Evolutionary conservation across 2,888 invertebrate species (phyloP), one percentile per base, ranked within the genome.

Genomic region (Microdon myrmicae): DNA sequence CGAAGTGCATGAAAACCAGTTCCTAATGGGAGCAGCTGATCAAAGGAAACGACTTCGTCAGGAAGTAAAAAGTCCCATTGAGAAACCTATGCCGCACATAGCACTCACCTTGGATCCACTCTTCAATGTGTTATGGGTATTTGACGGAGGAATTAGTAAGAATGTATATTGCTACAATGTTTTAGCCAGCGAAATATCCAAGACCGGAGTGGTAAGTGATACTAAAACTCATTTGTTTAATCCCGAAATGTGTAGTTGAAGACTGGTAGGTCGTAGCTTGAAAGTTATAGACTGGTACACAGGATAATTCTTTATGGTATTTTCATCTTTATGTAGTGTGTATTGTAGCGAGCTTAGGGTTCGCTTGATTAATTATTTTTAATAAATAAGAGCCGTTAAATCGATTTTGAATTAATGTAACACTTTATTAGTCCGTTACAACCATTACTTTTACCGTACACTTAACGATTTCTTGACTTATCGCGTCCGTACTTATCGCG

Each of bases 121-220:
- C 43, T 96, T 95, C 79, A 94, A 96, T 79, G 90, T 96, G 0
- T 82, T 98, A 1, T 98, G 97, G 97, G 90, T 93, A 70, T 97
- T 89, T 71, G 86, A 89, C 75, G 87, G 89, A 0, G 81, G 84
- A 17, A 28, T 43, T 12, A 87, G 72, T 1, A 74, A 74, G 20
- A 79, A 81, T 35, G 76, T 84, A 22, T 82, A 94, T 70, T 92
- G 92, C 73, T 93, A 90, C 79, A 95, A 94, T 77, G 88, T 94
- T 3, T 83, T 94, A 37, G 89, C 90, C 0, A 88, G 90, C 41
- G 93, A 94, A 74, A 85, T 84, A 1, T 51, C 71, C 6, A 73
- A 73, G 5, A 68, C 68, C 38, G 73, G 71, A 66, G 64, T 60
- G 67, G 79, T 79, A 72, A 70, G 69, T 66, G n/a, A n/a, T n/a